Base-by-base conservation (phyloP, 2,113 vertebrate genomes). In the Podarcis raffonei region DNA sequence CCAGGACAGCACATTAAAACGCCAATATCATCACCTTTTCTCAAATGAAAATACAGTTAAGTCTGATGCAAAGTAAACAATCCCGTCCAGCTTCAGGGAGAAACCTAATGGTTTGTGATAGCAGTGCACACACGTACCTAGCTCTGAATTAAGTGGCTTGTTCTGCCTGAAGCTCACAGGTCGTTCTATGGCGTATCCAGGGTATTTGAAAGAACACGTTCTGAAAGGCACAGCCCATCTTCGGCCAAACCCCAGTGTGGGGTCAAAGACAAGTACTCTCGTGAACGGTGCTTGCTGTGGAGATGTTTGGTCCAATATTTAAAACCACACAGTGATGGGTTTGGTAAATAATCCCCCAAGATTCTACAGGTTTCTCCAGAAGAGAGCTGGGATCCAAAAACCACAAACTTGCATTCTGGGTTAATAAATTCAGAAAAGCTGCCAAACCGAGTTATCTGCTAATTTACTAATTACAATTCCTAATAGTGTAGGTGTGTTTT, bases 1-100 rank as follows among this genome's bases (percentile, higher is more conserved):
- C 85, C 84, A 87, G 53, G 48, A 59, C 72, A 69, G 42, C 20
- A 66, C 65, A 78, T 90, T 90, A 77, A 90, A 87, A 90, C 53
- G 42, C 48, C 89, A 87, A 62, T 79, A 39, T 59, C 42, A 83
- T 62, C 65, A 77, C 48, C 42, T n/a, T 42, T 25, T 77, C 72
- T 42, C 65, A 86, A 83, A 90, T 83, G 65, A 71, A 87, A 90
- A 83, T 83, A 71, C 32, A 87, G 65, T 85, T 57, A 27, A 6
- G 32, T 69, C 72, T 72, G 62, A 78, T 59, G 79, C 71, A 77
- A 87, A 87, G 80, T 23, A 90, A 86, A 87, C 71, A 39, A 83
- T 83, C 42, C 5, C 78, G 69, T 69, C 53, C 78, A 62, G 68
- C 68, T 87, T 87, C 66, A 39, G 79, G 79, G 79, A 81, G 37